Evolutionary conservation across 92 coral and sea anemone species (phyloP), one percentile per base, ranked within the genome.

Genomic region (Paragorgia papillata): DNA sequence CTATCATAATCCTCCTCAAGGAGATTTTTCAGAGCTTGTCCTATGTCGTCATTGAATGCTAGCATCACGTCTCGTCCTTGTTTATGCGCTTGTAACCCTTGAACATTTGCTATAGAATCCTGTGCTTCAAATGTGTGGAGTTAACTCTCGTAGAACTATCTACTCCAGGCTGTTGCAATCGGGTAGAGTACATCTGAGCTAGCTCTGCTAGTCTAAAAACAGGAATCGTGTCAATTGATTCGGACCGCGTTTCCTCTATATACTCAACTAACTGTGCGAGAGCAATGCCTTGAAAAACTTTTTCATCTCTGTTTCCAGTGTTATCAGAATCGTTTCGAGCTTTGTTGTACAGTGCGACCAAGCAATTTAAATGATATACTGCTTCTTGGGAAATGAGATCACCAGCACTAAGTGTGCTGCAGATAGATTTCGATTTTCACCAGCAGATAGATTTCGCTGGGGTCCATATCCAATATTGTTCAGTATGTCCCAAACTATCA

Each of bases 41-140:
- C 88, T 5, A 85, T 13, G 24, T 79, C 84, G 0, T 85, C 69
- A 73, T 79, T 79, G 74, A 85, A 85, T 0, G 84, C 85, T 21
- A 81, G 32, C 62, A 68, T 32, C 21, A 81, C 74, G 28, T 84
- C 86, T 29, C 75, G 63, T 70, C 87, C 89, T 49, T 88, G 79
- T 6, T 48, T 85, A 56, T 88, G 76, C 18, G 89, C 85, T 41
- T 85, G 85, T n/a, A 88, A 8, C 22, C 87, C 89, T 15, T 82
- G 89, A 2, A 81, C 74, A 6, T 84, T 84, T 4, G 79, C 79
- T 55, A 81, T n/a, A n/a, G 50, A 55, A 88, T 82, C 40, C 85
- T 84, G 13, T 84, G 54, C 79, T 88, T 88, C 26, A 88, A 57
- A 49, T 78, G 41, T 7, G 88, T 79, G 21, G 88, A 84, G 75